phyloP scores from a whole-genome alignment of 2,888 invertebrate genomes.

The Lacanobia wlatinum region DNA sequence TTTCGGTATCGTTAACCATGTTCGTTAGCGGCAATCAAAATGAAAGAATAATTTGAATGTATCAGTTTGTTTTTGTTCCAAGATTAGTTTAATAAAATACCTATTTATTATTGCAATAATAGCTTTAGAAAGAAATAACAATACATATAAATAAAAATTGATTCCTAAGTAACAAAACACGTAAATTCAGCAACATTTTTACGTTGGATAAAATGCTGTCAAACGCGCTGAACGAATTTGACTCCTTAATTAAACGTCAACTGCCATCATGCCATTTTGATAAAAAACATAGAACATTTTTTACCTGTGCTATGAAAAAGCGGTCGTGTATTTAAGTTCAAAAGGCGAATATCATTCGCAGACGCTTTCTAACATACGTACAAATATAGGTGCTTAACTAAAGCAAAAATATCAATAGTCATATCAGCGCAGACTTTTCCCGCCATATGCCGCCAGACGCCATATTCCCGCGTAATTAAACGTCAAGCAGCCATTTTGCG shows the following conservation, averaged over 20 bases:
- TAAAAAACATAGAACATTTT: conserved; percentile 15
- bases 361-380: conserved; percentile 7
- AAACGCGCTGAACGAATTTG: conserved; percentile 61
- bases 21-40: background rate
- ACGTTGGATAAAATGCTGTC: conserved; percentile 4
- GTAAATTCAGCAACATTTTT: conserved; percentile 22
- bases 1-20: background rate
- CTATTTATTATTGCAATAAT: too few relatives aligned
- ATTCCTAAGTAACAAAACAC: background rate
- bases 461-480: conserved; percentile 82
- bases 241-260: conserved; percentile 78
- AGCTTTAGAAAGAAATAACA: background rate
- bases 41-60: too few relatives aligned
- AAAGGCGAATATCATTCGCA: conserved; percentile 17
- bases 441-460: conserved; percentile 58
- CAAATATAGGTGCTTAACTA: background rate
- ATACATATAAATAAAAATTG: background rate
- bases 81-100: too few relatives aligned
- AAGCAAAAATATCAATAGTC: conserved; percentile 49
- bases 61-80: too few relatives aligned
- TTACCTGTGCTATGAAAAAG: background rate
- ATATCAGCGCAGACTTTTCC: conserved; percentile 58
- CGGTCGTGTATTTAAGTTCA: background rate
- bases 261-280: conserved; percentile 65
- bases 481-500: conserved; percentile 82